Percentiles rank a stretch among this genome's conserved stretches.
Conservation (phyloP, 2,113 vertebrate genomes). For the Oreocharis arfaki region DNA sequence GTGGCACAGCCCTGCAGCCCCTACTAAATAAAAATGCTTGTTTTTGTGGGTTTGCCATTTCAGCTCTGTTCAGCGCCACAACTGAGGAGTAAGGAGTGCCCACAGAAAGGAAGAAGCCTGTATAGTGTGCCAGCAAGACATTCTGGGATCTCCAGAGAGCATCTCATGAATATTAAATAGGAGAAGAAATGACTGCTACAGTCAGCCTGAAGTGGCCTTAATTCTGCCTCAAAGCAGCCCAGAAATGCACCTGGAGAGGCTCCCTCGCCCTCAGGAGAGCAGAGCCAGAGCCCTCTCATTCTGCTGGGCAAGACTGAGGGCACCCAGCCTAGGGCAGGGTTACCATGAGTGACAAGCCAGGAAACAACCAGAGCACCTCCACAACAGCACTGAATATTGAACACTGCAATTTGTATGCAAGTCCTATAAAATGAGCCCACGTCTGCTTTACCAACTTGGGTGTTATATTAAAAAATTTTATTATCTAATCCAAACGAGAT, state of each 20-base stretch:
- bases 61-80: not conserved
- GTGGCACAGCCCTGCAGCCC: not conserved
- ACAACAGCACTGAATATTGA: not conserved
- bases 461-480: not conserved
- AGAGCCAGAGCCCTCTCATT: accelerated
- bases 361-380: not conserved
- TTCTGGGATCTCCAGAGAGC: not conserved
- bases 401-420: not conserved
- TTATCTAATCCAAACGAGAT: not conserved
- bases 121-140: not conserved
- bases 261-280: not conserved
- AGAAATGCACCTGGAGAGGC: not conserved
- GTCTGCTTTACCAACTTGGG: not conserved
- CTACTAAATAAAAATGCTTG: not conserved
- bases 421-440: not conserved
- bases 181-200: not conserved
- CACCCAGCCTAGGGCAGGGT: not conserved
- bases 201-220: not conserved
- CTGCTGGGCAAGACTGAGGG: accelerated
- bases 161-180: not conserved
- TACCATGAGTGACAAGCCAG: not conserved
- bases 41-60: not conserved
- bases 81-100: accelerated
- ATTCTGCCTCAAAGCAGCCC: not conserved
- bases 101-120: not conserved